Evolutionary conservation across 2,888 invertebrate genomes (phyloP).

Genomic region (Hofmannophila pseudospretella): DNA sequence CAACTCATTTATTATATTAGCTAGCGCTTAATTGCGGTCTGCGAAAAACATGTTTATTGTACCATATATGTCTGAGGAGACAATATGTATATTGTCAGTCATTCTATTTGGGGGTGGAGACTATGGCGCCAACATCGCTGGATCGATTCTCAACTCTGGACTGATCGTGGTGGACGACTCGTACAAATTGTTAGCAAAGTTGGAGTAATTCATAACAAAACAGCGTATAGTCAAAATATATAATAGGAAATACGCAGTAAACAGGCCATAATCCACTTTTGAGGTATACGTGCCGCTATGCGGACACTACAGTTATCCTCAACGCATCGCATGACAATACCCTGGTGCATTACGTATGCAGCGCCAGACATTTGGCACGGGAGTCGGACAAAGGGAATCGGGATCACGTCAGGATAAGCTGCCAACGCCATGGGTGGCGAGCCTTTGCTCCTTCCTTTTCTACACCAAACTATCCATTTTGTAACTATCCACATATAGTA

Average conservation of each 20-base stretch:
- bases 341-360: conserved; percentile 56
- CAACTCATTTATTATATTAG: neutral
- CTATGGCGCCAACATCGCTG: too few relatives aligned
- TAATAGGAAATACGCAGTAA: neutral
- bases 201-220: too few relatives aligned
- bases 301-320: conserved; percentile 46
- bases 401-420: conserved; percentile 55
- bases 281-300: conserved; percentile 16
- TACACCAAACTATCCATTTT: too few relatives aligned
- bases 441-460: conserved; percentile 19
- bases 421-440: conserved; percentile 59
- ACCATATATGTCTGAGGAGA: too few relatives aligned
- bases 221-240: too few relatives aligned
- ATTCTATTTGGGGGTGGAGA: too few relatives aligned
- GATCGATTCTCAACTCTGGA: too few relatives aligned
- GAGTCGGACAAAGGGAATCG: conserved; percentile 48
- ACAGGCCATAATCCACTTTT: neutral
- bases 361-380: conserved; percentile 54
- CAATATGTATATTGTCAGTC: too few relatives aligned
- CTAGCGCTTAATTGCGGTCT: neutral
- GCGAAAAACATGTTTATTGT: neutral
- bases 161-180: too few relatives aligned
- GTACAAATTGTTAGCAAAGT: too few relatives aligned
- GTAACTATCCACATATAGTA: too few relatives aligned
- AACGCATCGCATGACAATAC: conserved; percentile 52